Evolutionary conservation across 2,888 invertebrate species (phyloP), one percentile per base, ranked within the genome.

Genomic region (Patella depressa): DNA sequence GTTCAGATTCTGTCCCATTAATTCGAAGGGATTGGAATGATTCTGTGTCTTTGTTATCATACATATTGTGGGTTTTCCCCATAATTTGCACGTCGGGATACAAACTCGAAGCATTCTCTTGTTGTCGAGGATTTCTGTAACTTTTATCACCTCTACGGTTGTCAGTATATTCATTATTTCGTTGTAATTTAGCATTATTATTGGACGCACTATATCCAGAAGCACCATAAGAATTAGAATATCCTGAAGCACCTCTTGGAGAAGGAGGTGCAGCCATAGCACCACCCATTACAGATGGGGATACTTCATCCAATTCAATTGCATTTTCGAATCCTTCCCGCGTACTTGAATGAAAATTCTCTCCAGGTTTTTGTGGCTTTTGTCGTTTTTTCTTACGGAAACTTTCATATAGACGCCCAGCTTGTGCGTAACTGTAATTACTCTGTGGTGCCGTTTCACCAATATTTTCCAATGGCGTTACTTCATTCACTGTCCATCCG

Each of bases 341-440:
- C 55, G 71, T 76, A 45, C 45, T 45, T 45, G 45, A 78, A 55
- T 74, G 53, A 34, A 72, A 19, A 57, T 70, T 17, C 65, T 53
- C 73, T 34, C 73, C 53, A 29, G 72, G 65, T 24, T 74, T 71
- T 74, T 53, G 34, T 5, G 34, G 54, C n/a, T 55, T 74, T 19
- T 55, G 71, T 29, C 78, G 73, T 54, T 78, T 75, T 75, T 76
- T 78, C 65, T 78, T 81, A 29, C 83, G 78, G 71, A 83, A 83
- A 76, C 83, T 83, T 17, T 80, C 81, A 71, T 83, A 83, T 71
- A 83, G 75, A 14, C 80, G 74, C 12, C 83, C 83, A 45, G 83
- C 83, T 70, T 83, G 80, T 12, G 80, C 81, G 71, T 83, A 83
- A 71, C 79, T 79, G 72, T 83, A 83, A 57, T 77, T 81, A 11